Evolutionary conservation across 2,113 vertebrate genomes (phyloP), one percentile per base, ranked within the genome.

Genomic region (Cyprinodon tularosa): DNA sequence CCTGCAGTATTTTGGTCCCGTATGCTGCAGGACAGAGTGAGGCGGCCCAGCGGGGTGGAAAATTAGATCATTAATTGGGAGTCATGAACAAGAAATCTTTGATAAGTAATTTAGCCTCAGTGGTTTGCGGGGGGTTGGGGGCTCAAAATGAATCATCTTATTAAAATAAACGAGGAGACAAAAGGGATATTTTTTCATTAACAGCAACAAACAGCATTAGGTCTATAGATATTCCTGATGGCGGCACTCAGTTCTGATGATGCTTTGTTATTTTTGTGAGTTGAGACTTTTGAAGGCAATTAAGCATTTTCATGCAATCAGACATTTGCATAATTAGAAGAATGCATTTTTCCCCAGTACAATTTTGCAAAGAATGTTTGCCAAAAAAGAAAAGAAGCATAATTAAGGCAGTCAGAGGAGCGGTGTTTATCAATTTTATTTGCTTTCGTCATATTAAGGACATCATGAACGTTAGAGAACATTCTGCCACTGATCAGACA

Each of bases 41-140:
- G 89, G 81, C 83, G 40, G 87, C 75, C 74, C 91, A 90, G 71
- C 22, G 45, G 84, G 81, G 91, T 89, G 88, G 90, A 93, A 93
- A 94, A 94, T 93, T 80, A 92, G 74, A 90, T 92, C 84, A 77
- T 92, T 91, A 92, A 93, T 94, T 94, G 88, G 85, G 86, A 92
- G 82, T 90, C 91, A 88, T 92, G 83, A 91, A 87, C 87, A 85
- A 88, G 84, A 75, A 91, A 81, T 91, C 83, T 79, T 78, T 93
- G 87, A 93, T 90, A 91, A 88, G 90, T 91, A 84, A 90, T 93
- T 87, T 84, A 85, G 76, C 37, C 78, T 80, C 78, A 73, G 82
- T 64, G 53, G 80, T 68, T 76, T n/a, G 17, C 77, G 78, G 74
- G 87, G 84, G 85, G 62, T 68, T 72, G 64, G 57, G 20, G 20